phyloP scores from a whole-genome alignment of 2,888 invertebrate species.

The Homarus gammarus region DNA sequence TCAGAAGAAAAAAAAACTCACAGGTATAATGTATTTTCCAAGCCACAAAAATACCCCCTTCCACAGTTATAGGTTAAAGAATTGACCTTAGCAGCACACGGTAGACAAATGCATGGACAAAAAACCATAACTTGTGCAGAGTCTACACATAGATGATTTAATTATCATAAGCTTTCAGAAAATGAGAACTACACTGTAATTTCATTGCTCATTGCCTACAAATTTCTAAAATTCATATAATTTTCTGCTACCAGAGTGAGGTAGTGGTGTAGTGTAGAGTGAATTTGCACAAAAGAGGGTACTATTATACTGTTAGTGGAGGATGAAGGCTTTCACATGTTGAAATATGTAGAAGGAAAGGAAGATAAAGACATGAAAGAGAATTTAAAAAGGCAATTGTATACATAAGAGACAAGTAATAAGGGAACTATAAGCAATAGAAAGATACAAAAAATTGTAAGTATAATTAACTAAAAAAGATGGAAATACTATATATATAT shows the following conservation, averaged over 20 bases:
- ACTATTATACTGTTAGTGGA: no score
- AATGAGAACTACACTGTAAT: not conserved
- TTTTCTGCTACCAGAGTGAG: not conserved
- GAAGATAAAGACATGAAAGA: no score
- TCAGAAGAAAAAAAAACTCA: not conserved
- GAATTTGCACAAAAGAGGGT: no score
- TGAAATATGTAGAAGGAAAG: no score
- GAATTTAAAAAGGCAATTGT: no score
- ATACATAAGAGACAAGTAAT: no score
- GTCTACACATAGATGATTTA: not conserved
- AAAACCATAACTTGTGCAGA: slow-evolving; percentile 1
- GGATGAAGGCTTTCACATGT: no score
- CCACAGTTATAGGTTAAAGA: not conserved
- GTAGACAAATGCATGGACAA: not conserved
- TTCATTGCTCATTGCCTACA: not conserved
- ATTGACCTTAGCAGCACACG: not conserved
- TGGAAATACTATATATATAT: not conserved
- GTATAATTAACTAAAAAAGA: not conserved
- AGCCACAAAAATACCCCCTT: not conserved
- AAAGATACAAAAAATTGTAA: no score
- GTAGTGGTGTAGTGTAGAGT: no score
- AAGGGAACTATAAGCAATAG: no score
- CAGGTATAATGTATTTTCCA: not conserved
- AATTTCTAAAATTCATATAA: no score
- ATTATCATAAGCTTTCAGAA: not conserved